Evolutionary conservation across 1,140 invertebrate genomes (phyloP), one percentile per base, ranked within the genome.

Genomic region (Diachasmimorpha longicaudata): DNA sequence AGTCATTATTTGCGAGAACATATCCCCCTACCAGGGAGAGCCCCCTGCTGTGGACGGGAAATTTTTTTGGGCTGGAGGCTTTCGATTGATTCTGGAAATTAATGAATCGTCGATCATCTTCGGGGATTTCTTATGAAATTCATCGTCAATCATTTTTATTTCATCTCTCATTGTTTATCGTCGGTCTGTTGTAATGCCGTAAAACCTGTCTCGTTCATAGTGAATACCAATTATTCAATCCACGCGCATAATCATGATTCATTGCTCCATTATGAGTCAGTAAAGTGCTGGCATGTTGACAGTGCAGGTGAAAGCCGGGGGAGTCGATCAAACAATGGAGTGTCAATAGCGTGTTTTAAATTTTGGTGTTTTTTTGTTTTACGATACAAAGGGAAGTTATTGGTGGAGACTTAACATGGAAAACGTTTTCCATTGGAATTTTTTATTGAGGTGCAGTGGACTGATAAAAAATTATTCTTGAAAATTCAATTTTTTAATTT

Each of bases 181-280:
- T 1, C 19, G n/a, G 19, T 5, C 21, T 58, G 3, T 58, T 16
- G 10, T 16, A 19, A 58, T 16, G 16, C n/a, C 8, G 16, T 13
- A n/a, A 9, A 58, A 16, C 31, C 31, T 58, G n/a, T 16, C 16
- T 21, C 16, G n/a, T 21, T 10, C 52, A 31, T 31, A 58, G 2
- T 58, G 52, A 58, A 58, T 58, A 58, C 52, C 52, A 58, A 58
- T 58, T 58, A 58, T 58, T 58, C 52, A 58, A 58, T 58, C 21
- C 13, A 21, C 52, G 2, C 19, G 52, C 52, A 19, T 58, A 21
- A 58, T 31, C 31, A 31, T 31, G 52, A 58, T n/a, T 58, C 21
- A 58, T 58, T 13, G 16, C 21, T 58, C 31, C 52, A 58, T 58
- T 58, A 58, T 58, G 52, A 58, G 16, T 21, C n/a, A 58, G 13